Evolutionary conservation across 64 coral and sea anemone species (phyloP), one percentile per base, ranked within the genome.

Genomic region (Stylophora pistillata): DNA sequence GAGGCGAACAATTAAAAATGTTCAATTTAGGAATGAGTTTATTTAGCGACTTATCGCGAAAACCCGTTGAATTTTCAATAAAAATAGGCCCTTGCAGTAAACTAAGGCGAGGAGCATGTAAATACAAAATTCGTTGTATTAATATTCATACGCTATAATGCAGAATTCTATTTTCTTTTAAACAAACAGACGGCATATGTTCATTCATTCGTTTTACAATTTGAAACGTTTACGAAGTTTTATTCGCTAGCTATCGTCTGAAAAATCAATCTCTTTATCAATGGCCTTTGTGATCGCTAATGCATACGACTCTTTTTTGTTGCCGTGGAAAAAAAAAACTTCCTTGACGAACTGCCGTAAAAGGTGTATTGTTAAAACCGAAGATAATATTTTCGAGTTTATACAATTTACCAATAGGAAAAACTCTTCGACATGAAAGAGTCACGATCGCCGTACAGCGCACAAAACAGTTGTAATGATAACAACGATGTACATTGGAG

Each of bases 91-190:
- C 11, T 68, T 27, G 64, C 64, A 68, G 21, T 64, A 17, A 68
- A 68, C 64, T 23, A n/a, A 28, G 64, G 64, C 30, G 57, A 84
- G 37, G 0, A 47, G 37, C 0, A 47, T 84, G 80, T 84, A 84
- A 84, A 84, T 84, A 84, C 21, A 84, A 52, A 47, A 60, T 68
- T 70, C 10, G 57, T 16, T 30, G 16, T 23, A 84, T 84, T 84
- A 84, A 84, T 84, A 84, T 84, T 84, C 80, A 30, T 84, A 53
- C 33, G 69, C 23, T 84, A 62, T 84, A 53, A 70, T 84, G 80
- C 53, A 84, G 80, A 84, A 69, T 84, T 84, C 34, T 84, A 84
- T 65, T 84, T 84, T 84, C 80, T 70, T 68, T 84, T 84, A 70
- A 84, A 84, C 80, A 82, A 82, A 82, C 58, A 82, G 58, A 15